A percentile compares a stretch with the other conserved stretches of the same genome.
Conservation (phyloP, 2,888 invertebrate species). For the Hemicrepidius hirtus region DNA sequence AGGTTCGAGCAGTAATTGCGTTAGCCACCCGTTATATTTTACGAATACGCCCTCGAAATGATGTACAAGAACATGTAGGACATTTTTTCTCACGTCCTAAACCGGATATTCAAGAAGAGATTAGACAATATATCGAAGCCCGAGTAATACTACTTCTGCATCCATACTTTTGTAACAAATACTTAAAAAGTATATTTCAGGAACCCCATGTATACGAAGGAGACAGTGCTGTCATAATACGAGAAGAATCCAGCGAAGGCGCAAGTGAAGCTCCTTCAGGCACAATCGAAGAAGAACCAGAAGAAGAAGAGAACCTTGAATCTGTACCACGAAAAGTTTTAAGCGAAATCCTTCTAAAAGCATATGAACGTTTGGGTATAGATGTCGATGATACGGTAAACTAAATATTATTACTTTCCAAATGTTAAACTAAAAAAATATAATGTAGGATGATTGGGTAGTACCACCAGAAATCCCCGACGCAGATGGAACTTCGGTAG, state of each 20-base stretch:
- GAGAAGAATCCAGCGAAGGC: conserved; percentile 22
- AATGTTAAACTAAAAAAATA: too few relatives aligned
- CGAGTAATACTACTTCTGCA: conserved; percentile 36
- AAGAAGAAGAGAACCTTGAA: conserved; percentile 16
- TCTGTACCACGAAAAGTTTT: conserved; percentile 26
- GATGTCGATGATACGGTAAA: conserved; percentile 18
- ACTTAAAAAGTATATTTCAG: conserved; percentile 19
- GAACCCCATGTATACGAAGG: conserved; percentile 43
- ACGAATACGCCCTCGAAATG: conserved; percentile 59
- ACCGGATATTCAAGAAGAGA: conserved; percentile 58
- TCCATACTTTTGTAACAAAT: background rate
- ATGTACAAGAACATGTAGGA: conserved; percentile 60
- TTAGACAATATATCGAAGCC: conserved; percentile 56
- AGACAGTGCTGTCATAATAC: conserved; percentile 43
- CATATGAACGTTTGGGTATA: conserved; percentile 13
- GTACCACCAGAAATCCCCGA: too few relatives aligned
- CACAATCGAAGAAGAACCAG: background rate
- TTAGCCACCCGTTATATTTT: conserved; percentile 61
- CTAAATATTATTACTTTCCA: background rate
- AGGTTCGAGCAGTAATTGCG: conserved; percentile 64
- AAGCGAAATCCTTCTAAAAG: conserved; percentile 32
- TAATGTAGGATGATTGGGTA: too few relatives aligned
- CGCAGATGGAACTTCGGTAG: too few relatives aligned
- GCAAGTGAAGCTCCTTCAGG: background rate
- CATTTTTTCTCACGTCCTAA: conserved; percentile 60